Evolutionary conservation across 2,888 invertebrate species (phyloP), one percentile per base, ranked within the genome.

Genomic region (Synanthedon myopaeformis): DNA sequence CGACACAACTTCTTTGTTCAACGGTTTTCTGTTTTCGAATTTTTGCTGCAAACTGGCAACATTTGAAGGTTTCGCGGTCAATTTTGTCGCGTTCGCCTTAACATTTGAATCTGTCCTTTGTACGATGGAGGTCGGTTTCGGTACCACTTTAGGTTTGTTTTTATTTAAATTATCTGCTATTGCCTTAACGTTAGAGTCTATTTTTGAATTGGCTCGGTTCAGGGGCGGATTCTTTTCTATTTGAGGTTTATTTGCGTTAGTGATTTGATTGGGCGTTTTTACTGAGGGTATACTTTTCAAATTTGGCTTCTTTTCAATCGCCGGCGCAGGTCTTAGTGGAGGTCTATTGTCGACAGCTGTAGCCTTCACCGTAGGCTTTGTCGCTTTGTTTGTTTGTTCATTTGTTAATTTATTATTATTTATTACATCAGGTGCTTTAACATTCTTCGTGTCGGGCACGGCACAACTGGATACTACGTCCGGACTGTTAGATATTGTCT

Each of bases 41-140:
- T 93, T 94, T 66, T 93, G 93, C 66, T 94, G 94, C 63, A 94
- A 81, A 55, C 92, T 91, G 41, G 94, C 94, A 54, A 94, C 93
- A 72, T 91, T 93, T 17, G 93, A 93, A 49, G 84, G 82, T 68
- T 91, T 91, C 4, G 91, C 83, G 28, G 89, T 80, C 55, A 87
- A 63, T 67, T 89, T 89, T 49, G 84, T 79, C 53, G 82, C 81
- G 53, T 76, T 76, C 2, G 85, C 76, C 65, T 84, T 86, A 3
- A 66, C 62, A 55, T 71, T 75, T 0, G 76, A 62, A 49, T 80
- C 82, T 10, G 77, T 74, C 63, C 75, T 79, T 64, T 75, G 79
- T 28, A 67, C 63, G 58, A 79, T 67, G 5, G 70, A 59, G 2
- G 71, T 63, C 3, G 88, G 86, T 69, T 86, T 85, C 4, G 88